A percentile compares a stretch with the other conserved stretches of the same genome.
Conservation (phyloP, 2,797 vertebrate genomes). For the Phoeniculus purpureus region DNA sequence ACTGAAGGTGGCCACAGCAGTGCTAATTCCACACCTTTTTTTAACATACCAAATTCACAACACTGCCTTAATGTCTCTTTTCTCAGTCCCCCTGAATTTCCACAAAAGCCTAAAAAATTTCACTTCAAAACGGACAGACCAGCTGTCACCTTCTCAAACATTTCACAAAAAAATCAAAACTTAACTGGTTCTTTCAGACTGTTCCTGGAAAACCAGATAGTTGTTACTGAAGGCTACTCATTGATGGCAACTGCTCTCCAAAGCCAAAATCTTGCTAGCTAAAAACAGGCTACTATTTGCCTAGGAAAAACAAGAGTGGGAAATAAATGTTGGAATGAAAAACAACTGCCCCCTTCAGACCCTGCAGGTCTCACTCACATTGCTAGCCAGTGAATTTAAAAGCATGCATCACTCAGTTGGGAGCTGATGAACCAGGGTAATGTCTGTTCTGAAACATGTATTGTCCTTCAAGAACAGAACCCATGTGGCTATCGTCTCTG, state of each 20-base stretch:
- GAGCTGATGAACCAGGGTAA: neutral
- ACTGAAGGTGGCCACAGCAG: neutral
- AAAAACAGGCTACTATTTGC: neutral
- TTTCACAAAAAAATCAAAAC: conserved; percentile 14
- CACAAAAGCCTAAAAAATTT: conserved; percentile 22
- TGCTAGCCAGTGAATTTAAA: conserved; percentile 3
- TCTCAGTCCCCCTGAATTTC: neutral
- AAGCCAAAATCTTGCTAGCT: neutral
- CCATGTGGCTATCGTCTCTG: neutral
- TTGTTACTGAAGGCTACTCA: neutral
- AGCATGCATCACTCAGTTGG: neutral
- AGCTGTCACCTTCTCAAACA: conserved; percentile 19
- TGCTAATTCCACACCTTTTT: neutral
- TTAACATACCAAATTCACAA: conserved; percentile 12
- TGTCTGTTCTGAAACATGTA: neutral
- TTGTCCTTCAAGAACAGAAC: neutral
- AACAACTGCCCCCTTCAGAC: neutral
- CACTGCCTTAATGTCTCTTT: conserved; percentile 27
- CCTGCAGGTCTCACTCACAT: neutral
- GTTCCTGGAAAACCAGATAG: neutral
- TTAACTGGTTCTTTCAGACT: neutral
- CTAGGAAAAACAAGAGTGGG: neutral
- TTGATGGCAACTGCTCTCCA: neutral
- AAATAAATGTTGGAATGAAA: neutral
- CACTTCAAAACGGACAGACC: neutral